Percentiles rank a stretch among this genome's conserved stretches.
Conservation (phyloP, 2,797 vertebrate genomes). For the Sylvilagus floridanus region DNA sequence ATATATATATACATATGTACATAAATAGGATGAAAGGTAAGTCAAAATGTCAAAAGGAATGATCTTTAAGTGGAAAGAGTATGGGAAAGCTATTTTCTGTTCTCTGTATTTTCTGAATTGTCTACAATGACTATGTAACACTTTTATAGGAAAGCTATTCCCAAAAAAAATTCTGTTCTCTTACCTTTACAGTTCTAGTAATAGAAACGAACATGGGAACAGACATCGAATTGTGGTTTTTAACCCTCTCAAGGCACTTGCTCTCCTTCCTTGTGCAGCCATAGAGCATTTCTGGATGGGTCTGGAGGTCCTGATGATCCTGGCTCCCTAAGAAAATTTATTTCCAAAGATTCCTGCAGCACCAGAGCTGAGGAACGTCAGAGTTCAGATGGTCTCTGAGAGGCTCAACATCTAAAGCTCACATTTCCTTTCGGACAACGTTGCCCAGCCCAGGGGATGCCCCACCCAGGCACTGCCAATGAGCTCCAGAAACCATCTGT, state of each 20-base stretch:
- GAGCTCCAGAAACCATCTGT: slow-evolving; percentile 37
- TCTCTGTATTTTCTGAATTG: slow-evolving; percentile 14
- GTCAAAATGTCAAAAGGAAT: not conserved
- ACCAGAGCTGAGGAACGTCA: not conserved
- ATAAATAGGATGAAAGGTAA: not conserved
- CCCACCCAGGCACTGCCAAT: not conserved
- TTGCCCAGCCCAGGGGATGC: not conserved
- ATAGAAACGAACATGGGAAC: not conserved
- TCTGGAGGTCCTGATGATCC: not conserved
- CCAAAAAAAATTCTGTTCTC: not conserved
- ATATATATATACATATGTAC: not conserved
- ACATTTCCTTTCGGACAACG: not conserved
- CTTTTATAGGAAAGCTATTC: slow-evolving; percentile 22
- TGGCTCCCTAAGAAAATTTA: not conserved
- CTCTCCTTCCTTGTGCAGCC: not conserved
- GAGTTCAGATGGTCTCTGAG: not conserved
- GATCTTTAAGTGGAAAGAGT: not conserved
- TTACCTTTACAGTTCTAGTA: not conserved
- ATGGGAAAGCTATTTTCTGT: not conserved
- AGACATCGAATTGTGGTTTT: slow-evolving; percentile 5
- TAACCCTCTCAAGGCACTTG: not conserved
- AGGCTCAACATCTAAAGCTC: slow-evolving; percentile 35
- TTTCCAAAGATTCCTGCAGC: slow-evolving; percentile 37
- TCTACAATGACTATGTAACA: not conserved
- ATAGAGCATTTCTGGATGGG: slow-evolving; percentile 10